A percentile compares a stretch with the other conserved stretches of the same genome.
Conservation (phyloP, 2,888 invertebrate species). For the Caenorhabditis japonica region DNA sequence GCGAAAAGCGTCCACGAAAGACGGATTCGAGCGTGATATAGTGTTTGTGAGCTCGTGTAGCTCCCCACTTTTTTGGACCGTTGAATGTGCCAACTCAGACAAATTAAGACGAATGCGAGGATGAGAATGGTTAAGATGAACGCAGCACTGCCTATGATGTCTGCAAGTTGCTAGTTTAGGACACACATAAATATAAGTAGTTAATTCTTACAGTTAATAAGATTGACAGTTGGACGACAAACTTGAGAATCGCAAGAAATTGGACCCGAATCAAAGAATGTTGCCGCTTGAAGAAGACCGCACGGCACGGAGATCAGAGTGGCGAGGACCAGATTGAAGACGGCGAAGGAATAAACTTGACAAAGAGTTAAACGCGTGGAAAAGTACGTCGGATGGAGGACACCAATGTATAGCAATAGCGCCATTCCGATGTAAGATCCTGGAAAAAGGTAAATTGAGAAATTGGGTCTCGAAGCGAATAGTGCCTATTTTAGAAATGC, state of each 20-base stretch:
- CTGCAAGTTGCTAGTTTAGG: too few species aligned
- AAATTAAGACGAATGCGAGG: slow-evolving; percentile 28
- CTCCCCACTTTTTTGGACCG: slow-evolving; percentile 19
- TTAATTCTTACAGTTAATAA: slow-evolving; percentile 17
- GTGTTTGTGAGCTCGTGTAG: slow-evolving; percentile 29
- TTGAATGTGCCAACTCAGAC: slow-evolving; percentile 23
- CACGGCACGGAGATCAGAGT: slow-evolving; percentile 11
- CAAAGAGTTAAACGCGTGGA: slow-evolving; percentile 18
- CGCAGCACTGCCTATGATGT: slow-evolving; percentile 8
- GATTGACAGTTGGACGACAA: slow-evolving; percentile 23
- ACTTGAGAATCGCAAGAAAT: slow-evolving; percentile 26
- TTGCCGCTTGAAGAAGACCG: slow-evolving; percentile 21
- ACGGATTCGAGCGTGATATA: slow-evolving; percentile 24
- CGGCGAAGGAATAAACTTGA: slow-evolving; percentile 16
- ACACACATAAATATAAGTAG: too few species aligned
- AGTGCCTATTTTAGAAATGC: too few species aligned
- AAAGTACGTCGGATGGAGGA: slow-evolving; percentile 29
- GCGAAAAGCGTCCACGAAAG: slow-evolving; percentile 31
- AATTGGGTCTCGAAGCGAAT: not conserved
- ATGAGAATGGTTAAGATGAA: slow-evolving; percentile 25
- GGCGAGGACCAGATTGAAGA: slow-evolving; percentile 14
- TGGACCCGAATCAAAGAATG: slow-evolving; percentile 10
- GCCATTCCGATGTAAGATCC: slow-evolving; percentile 42
- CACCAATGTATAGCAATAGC: slow-evolving; percentile 23
- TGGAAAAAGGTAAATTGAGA: not conserved